Evolutionary conservation across 2,888 invertebrate species (phyloP), one percentile per base, ranked within the genome.

Genomic region (Campopleginae sp.): DNA sequence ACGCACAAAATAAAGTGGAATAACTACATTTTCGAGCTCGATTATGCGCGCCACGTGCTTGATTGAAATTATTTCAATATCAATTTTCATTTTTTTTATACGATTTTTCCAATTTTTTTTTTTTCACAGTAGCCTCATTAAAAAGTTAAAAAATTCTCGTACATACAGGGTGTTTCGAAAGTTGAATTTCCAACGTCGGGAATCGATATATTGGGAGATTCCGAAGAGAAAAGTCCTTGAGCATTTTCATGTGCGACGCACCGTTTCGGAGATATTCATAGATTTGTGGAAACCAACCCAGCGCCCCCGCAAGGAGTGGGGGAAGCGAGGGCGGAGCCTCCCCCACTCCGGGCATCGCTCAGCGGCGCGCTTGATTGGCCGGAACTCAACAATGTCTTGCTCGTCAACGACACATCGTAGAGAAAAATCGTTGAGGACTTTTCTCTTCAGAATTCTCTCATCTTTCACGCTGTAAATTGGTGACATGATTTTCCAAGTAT

Each of bases 41-140:
- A 38, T n/a, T 63, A 2, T n/a, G 33, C 2, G 33, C n/a, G n/a
- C 63, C 63, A 63, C 63, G 63, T 63, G 58, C 33, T 38, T 63
- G n/a, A 17, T 38, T n/a, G 33, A 31, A 38, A 33, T 63, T 7
- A 33, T 63, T 63, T 63, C 33, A 63, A 63, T 51, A 19, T 51
- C n/a, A 2, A 27, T 31, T 38, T 44, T 38, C 33, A 5, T 70
- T 14, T 23, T 27, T 17, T 65, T 17, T 19, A 10, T 38, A n/a
- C 23, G 27, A 23, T 23, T 38, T 68, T 48, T 33, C 0, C 12
- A 23, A 12, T 54, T 23, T 12, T 5, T 7, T 19, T 23, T 46
- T 23, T 54, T 23, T 23, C 10, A 54, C 23, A 23, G 54, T 31
- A 2, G n/a, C n/a, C 1, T 19, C 19, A 5, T 51, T 51, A 7